Conservation (phyloP, 2,888 invertebrate species). For the Xestia rhomboidea region DNA sequence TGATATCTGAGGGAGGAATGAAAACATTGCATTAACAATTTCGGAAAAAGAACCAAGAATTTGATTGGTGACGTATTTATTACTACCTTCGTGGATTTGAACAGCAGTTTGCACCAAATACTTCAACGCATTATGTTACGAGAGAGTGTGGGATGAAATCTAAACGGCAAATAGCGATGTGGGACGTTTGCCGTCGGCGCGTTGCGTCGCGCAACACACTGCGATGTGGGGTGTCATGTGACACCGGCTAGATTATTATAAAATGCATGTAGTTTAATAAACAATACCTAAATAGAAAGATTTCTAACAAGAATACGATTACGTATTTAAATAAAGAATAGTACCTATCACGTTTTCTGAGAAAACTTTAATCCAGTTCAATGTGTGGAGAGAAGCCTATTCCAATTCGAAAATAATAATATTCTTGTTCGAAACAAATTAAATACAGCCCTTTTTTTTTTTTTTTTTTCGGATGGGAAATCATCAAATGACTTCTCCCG, state of each 20-base stretch:
- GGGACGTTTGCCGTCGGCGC: slow-evolving; percentile 37
- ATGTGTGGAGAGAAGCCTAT: background rate
- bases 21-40: too few relatives aligned
- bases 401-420: background rate
- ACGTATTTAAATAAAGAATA: background rate
- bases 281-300: background rate
- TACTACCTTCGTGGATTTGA: background rate
- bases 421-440: background rate
- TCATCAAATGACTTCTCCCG: too few relatives aligned
- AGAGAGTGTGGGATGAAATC: background rate
- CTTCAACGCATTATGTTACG: background rate
- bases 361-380: background rate
- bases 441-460: too few relatives aligned
- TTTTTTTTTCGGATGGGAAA: too few relatives aligned
- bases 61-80: background rate
- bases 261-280: background rate
- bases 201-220: background rate
- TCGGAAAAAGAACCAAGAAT: background rate
- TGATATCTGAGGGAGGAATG: background rate
- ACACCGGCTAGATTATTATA: background rate
- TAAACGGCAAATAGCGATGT: background rate
- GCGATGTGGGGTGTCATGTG: too few relatives aligned
- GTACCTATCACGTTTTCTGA: background rate
- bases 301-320: background rate
- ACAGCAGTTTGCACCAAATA: background rate